Evolutionary conservation across 2,888 invertebrate species (phyloP), one percentile per base, ranked within the genome.

Genomic region (Lepeophtheirus nordmannii): DNA sequence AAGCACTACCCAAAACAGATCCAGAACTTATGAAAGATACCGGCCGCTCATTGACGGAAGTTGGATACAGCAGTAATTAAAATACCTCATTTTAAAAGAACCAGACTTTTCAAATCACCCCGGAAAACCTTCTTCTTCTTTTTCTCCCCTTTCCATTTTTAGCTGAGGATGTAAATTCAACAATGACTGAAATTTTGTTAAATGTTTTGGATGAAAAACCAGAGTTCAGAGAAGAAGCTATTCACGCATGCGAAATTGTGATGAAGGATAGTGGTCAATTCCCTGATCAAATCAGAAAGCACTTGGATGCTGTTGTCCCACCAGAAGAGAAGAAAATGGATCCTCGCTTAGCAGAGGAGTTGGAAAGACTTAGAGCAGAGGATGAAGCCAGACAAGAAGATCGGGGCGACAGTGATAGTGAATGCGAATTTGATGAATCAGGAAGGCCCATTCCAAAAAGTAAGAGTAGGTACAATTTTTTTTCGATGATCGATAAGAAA

Each of bases 11-110:
- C 11, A 66, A 66, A 8, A 20, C 22, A 37, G 60, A 66, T 11
- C 14, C 20, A 39, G 66, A 66, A n/a, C 20, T 66, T 20, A 66
- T 58, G 23, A 66, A 66, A 22, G 30, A 38, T 11, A 66, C 58
- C 30, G 60, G 66, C 10, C 23, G 60, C 39, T 40, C 58, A 1
- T 22, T 66, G 22, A 41, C 30, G 10, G 66, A 66, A 23, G 53
- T 37, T 1, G 66, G 39, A 11, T 38, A 30, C 17, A 14, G 37
- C 58, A 60, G 65, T 65, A 59, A 58, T 30, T 30, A 30, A 2
- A 30, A 5, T 2, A 30, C 30, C 30, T 5, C 30, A 2, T 5
- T 7, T 30, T 30, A 30, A 30, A 30, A n/a, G n/a, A n/a, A 30
- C 30, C 30, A 2, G 3, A 5, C 7, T 30, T 30, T 30, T 7